These are phyloP conservation scores for Holothuria glaberrima DNA, from an alignment of 35 echinoderm and acorn worm species.

Conservation along the genomic window DNA sequence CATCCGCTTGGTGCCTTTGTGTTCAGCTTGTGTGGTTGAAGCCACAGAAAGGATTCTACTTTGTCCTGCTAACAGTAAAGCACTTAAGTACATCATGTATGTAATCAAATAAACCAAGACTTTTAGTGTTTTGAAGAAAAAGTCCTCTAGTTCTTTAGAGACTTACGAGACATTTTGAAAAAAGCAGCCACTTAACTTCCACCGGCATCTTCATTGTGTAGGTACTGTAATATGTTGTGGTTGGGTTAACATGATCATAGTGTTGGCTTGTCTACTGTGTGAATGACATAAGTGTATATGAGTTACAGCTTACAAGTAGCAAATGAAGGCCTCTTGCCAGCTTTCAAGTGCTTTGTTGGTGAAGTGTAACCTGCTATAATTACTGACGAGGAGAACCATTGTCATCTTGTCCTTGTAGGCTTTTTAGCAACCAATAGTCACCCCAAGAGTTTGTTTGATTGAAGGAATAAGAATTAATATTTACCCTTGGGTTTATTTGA, in stretches of 20 bases:
- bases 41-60: too few species aligned
- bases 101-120: too few species aligned
- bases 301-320: not conserved
- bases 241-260: not conserved
- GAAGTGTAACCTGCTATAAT: not conserved
- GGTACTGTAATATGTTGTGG: constrained; percentile 3
- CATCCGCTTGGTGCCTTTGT: too few species aligned
- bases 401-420: constrained; percentile 15
- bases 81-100: too few species aligned
- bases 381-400: not conserved
- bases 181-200: too few species aligned
- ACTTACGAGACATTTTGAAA: too few species aligned
- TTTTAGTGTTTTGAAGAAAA: too few species aligned
- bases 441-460: not conserved
- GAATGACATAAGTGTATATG: not conserved
- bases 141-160: too few species aligned
- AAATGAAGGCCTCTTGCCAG: not conserved
- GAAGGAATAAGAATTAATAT: not conserved
- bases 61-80: too few species aligned
- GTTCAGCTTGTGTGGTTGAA: too few species aligned
- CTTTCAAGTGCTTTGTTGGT: constrained; percentile 32
- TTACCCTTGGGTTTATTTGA: too few species aligned
- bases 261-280: not conserved
- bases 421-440: constrained; percentile 39
- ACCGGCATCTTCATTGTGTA: not conserved